A percentile compares a stretch with the other conserved stretches of the same genome.
Evolutionary conservation across 2,888 invertebrate species (phyloP).

Genomic region (Lasioglossum figueresi): DNA sequence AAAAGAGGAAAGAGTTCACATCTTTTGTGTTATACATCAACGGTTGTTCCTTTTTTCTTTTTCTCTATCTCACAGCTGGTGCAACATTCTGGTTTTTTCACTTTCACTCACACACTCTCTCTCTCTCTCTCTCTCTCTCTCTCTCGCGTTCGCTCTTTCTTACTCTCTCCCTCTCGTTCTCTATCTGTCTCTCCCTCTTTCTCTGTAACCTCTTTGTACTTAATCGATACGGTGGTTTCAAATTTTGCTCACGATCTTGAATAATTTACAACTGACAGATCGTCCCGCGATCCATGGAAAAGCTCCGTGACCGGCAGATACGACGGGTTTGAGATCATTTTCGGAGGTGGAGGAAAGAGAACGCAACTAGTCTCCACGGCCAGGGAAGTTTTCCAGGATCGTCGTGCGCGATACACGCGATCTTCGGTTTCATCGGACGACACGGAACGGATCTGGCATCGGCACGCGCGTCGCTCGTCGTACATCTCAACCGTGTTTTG

Average conservation of each 20-base stretch:
- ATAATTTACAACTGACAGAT: constrained; percentile 41
- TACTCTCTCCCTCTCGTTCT: neutral
- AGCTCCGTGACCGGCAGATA: constrained; percentile 10
- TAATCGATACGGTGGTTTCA: constrained; percentile 65
- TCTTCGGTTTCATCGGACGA: constrained; percentile 4
- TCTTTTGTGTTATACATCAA: constrained; percentile 39
- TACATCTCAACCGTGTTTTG: constrained; percentile 34
- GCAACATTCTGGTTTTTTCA: constrained; percentile 15
- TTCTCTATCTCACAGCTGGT: constrained; percentile 9
- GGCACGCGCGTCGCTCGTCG: constrained; percentile 46
- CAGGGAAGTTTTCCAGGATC: constrained; percentile 43
- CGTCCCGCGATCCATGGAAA: constrained; percentile 21
- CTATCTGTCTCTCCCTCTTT: constrained; percentile 22
- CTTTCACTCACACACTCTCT: neutral
- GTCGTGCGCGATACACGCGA: constrained; percentile 27
- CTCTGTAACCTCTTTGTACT: constrained; percentile 64
- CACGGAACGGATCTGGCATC: constrained; percentile 18
- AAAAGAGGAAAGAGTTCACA: constrained; percentile 73
- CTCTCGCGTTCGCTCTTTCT: constrained; percentile 16
- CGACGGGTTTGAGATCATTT: constrained; percentile 14
- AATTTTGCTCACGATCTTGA: constrained; percentile 40
- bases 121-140: constrained; percentile 25
- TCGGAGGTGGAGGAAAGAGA: constrained; percentile 15
- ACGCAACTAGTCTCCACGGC: constrained; percentile 32
- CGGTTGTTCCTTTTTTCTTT: constrained; percentile 29